These are phyloP conservation scores for Serrognathus titanus DNA, from an alignment of 2,888 invertebrate genomes.

Conservation along the genomic window DNA sequence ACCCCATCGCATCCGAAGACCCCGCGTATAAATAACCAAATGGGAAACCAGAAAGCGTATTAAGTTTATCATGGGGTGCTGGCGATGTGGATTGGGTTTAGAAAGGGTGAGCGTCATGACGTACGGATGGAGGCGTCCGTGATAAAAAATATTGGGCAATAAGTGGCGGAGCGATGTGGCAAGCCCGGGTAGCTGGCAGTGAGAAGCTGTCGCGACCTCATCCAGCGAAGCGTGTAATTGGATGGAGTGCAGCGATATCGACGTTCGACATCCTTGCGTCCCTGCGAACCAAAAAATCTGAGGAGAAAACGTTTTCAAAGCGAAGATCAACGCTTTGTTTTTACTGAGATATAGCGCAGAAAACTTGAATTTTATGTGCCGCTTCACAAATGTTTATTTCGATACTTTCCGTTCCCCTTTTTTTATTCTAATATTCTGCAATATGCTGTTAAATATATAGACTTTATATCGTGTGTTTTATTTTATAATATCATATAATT, in stretches of 20 bases:
- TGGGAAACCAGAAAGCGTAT: slow-evolving; percentile 6
- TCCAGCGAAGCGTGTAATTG: slow-evolving; percentile 47
- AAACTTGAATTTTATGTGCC: neutral
- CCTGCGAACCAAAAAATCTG: slow-evolving; percentile 21
- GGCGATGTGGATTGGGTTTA: slow-evolving; percentile 8
- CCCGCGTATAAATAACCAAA: neutral
- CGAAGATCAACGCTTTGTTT: slow-evolving; percentile 24
- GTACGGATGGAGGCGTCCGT: slow-evolving; percentile 1
- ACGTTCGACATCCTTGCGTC: slow-evolving; percentile 26
- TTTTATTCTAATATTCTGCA: no score
- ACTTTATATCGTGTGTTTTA: no score
- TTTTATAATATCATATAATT: no score
- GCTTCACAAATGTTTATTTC: neutral
- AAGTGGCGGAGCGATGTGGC: slow-evolving; percentile 43
- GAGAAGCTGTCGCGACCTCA: slow-evolving; percentile 49
- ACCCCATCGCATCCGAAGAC: neutral
- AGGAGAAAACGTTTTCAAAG: slow-evolving; percentile 27
- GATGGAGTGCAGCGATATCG: slow-evolving; percentile 44
- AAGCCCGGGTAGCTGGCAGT: slow-evolving; percentile 38
- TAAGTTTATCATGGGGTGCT: slow-evolving; percentile 14
- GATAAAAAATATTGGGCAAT: slow-evolving; percentile 41
- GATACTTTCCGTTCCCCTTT: no score
- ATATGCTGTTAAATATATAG: no score
- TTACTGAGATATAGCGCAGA: neutral
- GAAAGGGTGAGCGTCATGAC: slow-evolving; percentile 8